These are phyloP conservation scores for Meloe dianella DNA, from an alignment of 2,888 invertebrate species.

Conservation along the genomic window DNA sequence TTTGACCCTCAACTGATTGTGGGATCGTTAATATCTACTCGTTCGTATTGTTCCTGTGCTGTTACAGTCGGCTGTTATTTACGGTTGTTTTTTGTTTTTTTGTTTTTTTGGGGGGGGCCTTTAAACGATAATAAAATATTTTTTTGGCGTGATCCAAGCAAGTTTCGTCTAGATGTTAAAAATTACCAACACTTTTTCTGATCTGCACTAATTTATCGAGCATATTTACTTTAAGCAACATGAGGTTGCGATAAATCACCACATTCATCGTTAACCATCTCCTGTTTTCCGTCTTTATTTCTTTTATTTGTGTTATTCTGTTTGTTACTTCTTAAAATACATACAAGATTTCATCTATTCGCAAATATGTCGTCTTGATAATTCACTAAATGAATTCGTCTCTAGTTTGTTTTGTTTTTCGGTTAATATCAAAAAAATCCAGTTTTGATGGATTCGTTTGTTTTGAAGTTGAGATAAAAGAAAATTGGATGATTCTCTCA, in stretches of 20 bases:
- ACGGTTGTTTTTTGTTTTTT: too few species aligned
- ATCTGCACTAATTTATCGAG: slow-evolving; percentile 23
- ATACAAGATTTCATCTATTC: neutral
- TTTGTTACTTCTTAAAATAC: too few species aligned
- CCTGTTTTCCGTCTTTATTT: neutral
- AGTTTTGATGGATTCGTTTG: slow-evolving; percentile 13
- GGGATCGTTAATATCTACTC: too few species aligned
- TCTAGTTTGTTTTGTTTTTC: neutral
- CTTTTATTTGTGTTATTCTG: neutral
- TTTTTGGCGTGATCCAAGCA: too few species aligned
- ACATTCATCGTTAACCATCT: neutral
- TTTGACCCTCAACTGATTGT: neutral
- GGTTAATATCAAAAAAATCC: too few species aligned
- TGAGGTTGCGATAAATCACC: neutral
- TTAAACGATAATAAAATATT: too few species aligned
- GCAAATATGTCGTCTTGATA: too few species aligned
- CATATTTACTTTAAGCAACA: slow-evolving; percentile 24
- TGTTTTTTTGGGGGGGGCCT: too few species aligned
- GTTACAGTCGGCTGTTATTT: too few species aligned
- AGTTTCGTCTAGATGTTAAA: slow-evolving; percentile 16
- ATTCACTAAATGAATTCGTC: neutral
- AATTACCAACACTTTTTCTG: slow-evolving; percentile 29
- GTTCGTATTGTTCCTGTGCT: too few species aligned
- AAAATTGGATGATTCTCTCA: slow-evolving; percentile 10
- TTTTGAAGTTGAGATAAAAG: slow-evolving; percentile 3